These are phyloP conservation scores for Halocynthia roretzi DNA, from an alignment of 23 tunicate genomes.

Conservation along the genomic window DNA sequence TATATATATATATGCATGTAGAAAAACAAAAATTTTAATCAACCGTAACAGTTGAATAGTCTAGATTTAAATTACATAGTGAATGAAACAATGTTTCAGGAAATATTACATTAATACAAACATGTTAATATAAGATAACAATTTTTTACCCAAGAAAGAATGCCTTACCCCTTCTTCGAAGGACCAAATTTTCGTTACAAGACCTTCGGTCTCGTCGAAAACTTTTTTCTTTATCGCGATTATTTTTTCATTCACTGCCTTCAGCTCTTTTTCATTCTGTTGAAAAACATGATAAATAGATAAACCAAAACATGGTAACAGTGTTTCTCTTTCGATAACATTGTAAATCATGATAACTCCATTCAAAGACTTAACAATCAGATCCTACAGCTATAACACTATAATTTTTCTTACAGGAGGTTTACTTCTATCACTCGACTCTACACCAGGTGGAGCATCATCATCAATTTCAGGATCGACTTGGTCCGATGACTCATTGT, in stretches of 20 bases:
- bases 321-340: too few relatives aligned
- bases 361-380: too few relatives aligned
- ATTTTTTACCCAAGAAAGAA: background rate
- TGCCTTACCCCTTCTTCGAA: slow-evolving; percentile 71
- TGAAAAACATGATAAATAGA: background rate
- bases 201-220: slow-evolving; percentile 59
- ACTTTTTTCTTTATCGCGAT: slow-evolving; percentile 52
- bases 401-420: slow-evolving; percentile 30
- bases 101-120: background rate
- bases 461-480: slow-evolving; percentile 36
- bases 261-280: slow-evolving; percentile 62
- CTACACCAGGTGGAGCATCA: slow-evolving; percentile 79
- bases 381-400: too few relatives aligned
- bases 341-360: too few relatives aligned
- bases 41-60: too few relatives aligned
- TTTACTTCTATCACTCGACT: slow-evolving; percentile 42
- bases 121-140: background rate
- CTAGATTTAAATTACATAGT: too few relatives aligned
- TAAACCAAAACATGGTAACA: too few relatives aligned
- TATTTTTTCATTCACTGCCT: slow-evolving; percentile 32
- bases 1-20: too few relatives aligned
- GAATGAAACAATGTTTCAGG: background rate
- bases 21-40: too few relatives aligned
- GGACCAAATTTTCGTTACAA: slow-evolving; percentile 86
- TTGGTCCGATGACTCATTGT: slow-evolving; percentile 10